Evolutionary conservation across 2,113 vertebrate genomes (phyloP).

Genomic region (Callospermophilus lateralis): DNA sequence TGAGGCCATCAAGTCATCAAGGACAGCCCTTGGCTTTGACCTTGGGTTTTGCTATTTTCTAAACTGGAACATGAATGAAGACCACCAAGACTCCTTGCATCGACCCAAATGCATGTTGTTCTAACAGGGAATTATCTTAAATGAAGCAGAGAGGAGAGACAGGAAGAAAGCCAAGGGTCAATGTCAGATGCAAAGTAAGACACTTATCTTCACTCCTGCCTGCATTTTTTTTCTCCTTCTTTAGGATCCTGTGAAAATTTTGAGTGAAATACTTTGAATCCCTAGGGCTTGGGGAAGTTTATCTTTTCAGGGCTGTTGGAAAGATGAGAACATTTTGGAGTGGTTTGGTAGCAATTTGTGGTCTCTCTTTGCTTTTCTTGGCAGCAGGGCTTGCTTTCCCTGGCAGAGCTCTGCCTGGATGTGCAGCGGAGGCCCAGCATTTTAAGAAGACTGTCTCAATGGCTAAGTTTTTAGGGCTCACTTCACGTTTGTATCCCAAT

Average conservation of each 20-base stretch:
- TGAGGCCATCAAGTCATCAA: not conserved
- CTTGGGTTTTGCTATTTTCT: not conserved
- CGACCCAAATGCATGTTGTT: not conserved
- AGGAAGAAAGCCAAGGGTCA: not conserved
- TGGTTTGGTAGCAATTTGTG: slow-evolving; percentile 69
- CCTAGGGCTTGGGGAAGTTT: slow-evolving; percentile 72
- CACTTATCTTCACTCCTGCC: not conserved
- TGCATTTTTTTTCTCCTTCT: not conserved
- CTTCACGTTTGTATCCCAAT: slow-evolving; percentile 70
- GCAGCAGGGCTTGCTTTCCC: slow-evolving; percentile 70
- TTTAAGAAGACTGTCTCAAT: slow-evolving; percentile 79
- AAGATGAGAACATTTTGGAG: slow-evolving; percentile 66
- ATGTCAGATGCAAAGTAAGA: not conserved
- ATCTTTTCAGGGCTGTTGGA: slow-evolving; percentile 73
- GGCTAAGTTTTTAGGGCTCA: slow-evolving; percentile 74
- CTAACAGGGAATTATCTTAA: not conserved
- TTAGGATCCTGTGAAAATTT: slow-evolving; percentile 63
- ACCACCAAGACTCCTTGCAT: not conserved
- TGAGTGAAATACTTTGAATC: slow-evolving; percentile 60
- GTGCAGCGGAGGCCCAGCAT: slow-evolving; percentile 69
- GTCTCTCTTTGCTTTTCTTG: slow-evolving; percentile 78
- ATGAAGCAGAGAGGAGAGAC: not conserved
- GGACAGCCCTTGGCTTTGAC: not conserved
- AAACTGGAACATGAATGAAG: not conserved
- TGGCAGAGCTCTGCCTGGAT: slow-evolving; percentile 70